A percentile compares a stretch with the other conserved stretches of the same genome.
These are phyloP conservation scores for Lissocephala sabroskyi DNA, from an alignment of 2,888 invertebrate species.

Conservation along the genomic window DNA sequence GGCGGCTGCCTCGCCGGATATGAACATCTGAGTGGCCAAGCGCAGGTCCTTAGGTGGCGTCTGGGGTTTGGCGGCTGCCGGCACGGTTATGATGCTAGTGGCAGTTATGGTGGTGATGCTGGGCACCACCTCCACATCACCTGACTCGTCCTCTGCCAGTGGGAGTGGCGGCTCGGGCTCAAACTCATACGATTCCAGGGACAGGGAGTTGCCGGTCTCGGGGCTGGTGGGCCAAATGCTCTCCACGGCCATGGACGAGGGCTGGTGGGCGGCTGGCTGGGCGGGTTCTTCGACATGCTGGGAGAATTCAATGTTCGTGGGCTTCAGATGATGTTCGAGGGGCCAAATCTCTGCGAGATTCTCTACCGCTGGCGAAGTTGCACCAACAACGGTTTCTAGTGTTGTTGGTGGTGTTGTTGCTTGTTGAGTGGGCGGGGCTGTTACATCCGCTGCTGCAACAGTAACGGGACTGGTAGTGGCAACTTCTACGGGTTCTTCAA, in stretches of 20 bases:
- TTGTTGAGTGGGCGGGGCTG: conserved; percentile 14
- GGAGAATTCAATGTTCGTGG: conserved; percentile 67
- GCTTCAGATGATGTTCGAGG: conserved; percentile 62
- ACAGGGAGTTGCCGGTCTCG: conserved; percentile 64
- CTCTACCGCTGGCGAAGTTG: conserved; percentile 41
- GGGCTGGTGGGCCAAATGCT: conserved; percentile 68
- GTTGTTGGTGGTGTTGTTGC: conserved; percentile 13
- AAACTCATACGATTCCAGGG: conserved; percentile 63
- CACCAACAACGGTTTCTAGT: conserved; percentile 23
- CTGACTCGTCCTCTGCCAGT: conserved; percentile 4
- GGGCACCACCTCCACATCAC: background rate
- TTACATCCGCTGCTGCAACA: conserved; percentile 53
- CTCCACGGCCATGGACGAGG: conserved; percentile 34
- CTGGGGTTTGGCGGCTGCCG: background rate
- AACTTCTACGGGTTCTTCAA: conserved; percentile 62
- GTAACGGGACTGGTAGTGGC: conserved; percentile 61
- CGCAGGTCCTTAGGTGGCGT: conserved; percentile 41
- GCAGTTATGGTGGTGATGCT: conserved; percentile 25
- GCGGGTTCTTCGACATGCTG: conserved; percentile 45
- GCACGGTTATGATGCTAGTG: conserved; percentile 20
- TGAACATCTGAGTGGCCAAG: conserved; percentile 66
- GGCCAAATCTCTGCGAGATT: conserved; percentile 71
- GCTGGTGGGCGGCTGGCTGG: conserved; percentile 18
- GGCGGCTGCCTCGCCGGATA: conserved; percentile 60
- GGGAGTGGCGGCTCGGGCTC: conserved; percentile 35